A percentile compares a stretch with the other conserved stretches of the same genome.
Conservation (phyloP, 2,888 invertebrate genomes). For the Phania funesta region DNA sequence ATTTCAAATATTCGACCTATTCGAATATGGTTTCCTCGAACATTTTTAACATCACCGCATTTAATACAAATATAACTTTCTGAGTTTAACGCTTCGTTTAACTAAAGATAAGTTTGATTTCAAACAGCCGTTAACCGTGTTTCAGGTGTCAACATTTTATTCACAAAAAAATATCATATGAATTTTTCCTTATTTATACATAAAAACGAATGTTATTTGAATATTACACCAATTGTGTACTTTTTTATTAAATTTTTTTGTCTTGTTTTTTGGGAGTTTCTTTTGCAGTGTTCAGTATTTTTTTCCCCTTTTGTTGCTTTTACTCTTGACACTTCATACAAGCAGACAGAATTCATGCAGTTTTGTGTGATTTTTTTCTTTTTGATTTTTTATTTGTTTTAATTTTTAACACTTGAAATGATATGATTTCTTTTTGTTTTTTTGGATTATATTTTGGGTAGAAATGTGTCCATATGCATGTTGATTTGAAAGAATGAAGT, state of each 20-base stretch:
- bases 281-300: constrained; percentile 29
- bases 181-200: constrained; percentile 13
- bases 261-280: constrained; percentile 28
- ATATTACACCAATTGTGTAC: constrained; percentile 41
- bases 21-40: no score
- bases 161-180: constrained; percentile 40
- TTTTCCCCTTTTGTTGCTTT: constrained; percentile 28
- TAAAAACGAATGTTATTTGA: constrained; percentile 58
- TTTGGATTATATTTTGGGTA: constrained; percentile 38
- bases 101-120: neutral
- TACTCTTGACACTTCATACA: constrained; percentile 55
- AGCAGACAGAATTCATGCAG: constrained; percentile 48
- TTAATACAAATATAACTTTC: no score
- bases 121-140: neutral
- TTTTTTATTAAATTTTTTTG: neutral
- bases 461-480: constrained; percentile 33
- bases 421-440: constrained; percentile 65
- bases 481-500: constrained; percentile 5
- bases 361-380: constrained; percentile 37
- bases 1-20: no score
- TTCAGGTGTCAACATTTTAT: constrained; percentile 16
- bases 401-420: constrained; percentile 69
- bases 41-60: no score
- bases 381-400: constrained; percentile 57
- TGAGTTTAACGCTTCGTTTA: no score